Evolutionary conservation across 2,113 vertebrate genomes (phyloP).

Genomic region (Microtus pennsylvanicus): DNA sequence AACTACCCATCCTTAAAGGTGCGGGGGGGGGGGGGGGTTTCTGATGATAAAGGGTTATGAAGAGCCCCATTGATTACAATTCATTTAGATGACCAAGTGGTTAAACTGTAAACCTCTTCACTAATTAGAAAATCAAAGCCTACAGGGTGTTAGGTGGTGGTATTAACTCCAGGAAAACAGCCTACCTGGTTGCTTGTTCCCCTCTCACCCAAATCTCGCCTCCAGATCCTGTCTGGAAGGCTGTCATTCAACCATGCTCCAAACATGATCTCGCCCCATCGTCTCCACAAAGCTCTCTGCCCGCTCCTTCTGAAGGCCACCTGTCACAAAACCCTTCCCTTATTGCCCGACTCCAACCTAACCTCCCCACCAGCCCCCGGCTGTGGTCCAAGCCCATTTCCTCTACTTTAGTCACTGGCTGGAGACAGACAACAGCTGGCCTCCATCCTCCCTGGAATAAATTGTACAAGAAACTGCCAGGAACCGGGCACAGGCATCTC

Average conservation of each 20-base stretch:
- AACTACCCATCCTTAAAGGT: slow-evolving; percentile 70
- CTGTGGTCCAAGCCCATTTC: slow-evolving; percentile 73
- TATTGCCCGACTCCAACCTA: slow-evolving; percentile 62
- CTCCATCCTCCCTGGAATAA: slow-evolving; percentile 74
- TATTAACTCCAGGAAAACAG: background rate
- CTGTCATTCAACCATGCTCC: background rate
- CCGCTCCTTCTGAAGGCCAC: slow-evolving; percentile 49
- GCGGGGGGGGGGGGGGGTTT: background rate
- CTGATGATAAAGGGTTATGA: slow-evolving; percentile 60
- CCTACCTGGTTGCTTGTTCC: background rate
- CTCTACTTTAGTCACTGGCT: slow-evolving; percentile 64
- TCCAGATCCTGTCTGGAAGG: background rate
- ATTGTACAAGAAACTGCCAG: slow-evolving; percentile 57
- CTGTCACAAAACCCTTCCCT: slow-evolving; percentile 67
- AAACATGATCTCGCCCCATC: background rate
- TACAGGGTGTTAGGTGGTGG: rapidly evolving
- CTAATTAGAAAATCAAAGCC: slow-evolving; percentile 41
- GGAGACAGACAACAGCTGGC: slow-evolving; percentile 75
- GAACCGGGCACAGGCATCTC: background rate
- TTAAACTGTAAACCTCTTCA: slow-evolving; percentile 70
- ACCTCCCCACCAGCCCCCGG: background rate
- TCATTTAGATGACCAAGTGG: slow-evolving; percentile 57
- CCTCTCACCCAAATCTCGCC: background rate
- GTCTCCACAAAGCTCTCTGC: background rate
- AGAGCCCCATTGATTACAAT: slow-evolving; percentile 44